These are phyloP conservation scores for Camelus dromedarius DNA, from an alignment of 2,113 vertebrate species.

Conservation along the genomic window DNA sequence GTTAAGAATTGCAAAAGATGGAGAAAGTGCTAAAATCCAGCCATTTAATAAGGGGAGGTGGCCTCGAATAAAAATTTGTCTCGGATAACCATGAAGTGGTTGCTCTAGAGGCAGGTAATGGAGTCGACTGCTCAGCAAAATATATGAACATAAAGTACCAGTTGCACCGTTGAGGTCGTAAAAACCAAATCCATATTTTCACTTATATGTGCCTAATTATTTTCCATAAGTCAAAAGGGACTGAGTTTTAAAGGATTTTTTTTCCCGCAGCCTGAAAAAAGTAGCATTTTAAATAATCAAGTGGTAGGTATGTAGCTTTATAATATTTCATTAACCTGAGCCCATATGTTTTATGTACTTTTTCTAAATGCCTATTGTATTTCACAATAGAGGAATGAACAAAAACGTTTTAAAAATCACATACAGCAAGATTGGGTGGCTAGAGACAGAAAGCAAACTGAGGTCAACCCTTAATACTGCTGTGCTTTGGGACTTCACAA, in stretches of 20 bases:
- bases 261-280: not conserved
- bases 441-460: slow-evolving; percentile 4
- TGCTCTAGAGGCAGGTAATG: not conserved
- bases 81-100: not conserved
- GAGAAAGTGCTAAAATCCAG: not conserved
- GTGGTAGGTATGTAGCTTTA: not conserved
- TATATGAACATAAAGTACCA: slow-evolving; percentile 3
- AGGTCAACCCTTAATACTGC: not conserved
- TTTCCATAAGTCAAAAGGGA: slow-evolving; percentile 56
- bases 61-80: slow-evolving; percentile 16
- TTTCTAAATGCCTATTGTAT: slow-evolving; percentile 1
- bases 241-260: not conserved
- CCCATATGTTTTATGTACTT: slow-evolving; percentile 39
- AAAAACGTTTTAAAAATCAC: slow-evolving; percentile 3
- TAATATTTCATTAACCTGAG: slow-evolving; percentile 47
- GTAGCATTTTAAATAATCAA: slow-evolving; percentile 37
- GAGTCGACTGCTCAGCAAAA: not conserved
- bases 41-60: not conserved
- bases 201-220: slow-evolving; percentile 31
- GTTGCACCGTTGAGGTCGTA: not conserved
- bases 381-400: slow-evolving; percentile 46
- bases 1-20: not conserved
- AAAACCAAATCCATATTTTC: slow-evolving; percentile 47
- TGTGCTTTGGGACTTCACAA: not conserved
- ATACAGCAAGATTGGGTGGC: not conserved